phyloP scores from a whole-genome alignment of 2,797 vertebrate species.

The Falco biarmicus region DNA sequence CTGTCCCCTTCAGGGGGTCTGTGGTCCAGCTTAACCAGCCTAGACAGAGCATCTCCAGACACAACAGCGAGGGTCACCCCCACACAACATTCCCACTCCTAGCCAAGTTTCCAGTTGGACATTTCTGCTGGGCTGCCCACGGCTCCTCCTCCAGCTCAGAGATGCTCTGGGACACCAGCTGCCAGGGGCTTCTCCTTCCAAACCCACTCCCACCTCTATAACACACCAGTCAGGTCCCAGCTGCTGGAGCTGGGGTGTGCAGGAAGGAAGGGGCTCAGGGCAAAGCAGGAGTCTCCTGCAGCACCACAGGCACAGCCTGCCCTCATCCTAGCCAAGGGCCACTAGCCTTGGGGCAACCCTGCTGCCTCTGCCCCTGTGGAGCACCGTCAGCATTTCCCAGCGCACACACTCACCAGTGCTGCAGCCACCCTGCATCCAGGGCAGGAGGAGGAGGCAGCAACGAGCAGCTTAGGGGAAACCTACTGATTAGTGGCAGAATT shows the following conservation, averaged over 20 bases:
- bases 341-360: neutral
- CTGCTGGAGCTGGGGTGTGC: rapidly evolving
- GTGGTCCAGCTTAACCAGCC: rapidly evolving
- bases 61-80: neutral
- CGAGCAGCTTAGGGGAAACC: rapidly evolving
- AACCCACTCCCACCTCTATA: neutral
- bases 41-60: neutral
- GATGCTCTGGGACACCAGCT: neutral
- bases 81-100: neutral
- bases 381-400: neutral
- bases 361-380: too few species aligned
- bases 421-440: rapidly evolving
- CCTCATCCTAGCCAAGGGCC: neutral
- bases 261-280: neutral
- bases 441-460: neutral
- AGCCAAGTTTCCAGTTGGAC: rapidly evolving
- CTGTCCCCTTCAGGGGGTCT: rapidly evolving
- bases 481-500: rapidly evolving
- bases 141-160: neutral
- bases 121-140: neutral
- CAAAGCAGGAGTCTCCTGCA: neutral
- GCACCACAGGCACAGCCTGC: neutral
- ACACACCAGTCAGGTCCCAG: neutral
- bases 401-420: rapidly evolving
- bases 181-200: neutral